phyloP scores from a whole-genome alignment of 2,888 invertebrate species.

The Pandemis corylana region DNA sequence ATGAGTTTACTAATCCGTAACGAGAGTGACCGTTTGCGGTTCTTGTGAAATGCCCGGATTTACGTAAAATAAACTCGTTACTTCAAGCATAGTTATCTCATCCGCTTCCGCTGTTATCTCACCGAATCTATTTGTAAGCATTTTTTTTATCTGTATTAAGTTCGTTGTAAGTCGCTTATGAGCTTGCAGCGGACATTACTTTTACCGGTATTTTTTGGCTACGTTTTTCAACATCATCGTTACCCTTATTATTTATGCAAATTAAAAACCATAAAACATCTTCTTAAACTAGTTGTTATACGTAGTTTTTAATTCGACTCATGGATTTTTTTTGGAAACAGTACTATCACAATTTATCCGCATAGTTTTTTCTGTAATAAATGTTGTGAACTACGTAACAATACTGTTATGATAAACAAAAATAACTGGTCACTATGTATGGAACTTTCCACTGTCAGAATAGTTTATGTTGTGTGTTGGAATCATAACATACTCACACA shows the following conservation, averaged over 20 bases:
- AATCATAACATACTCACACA: background rate
- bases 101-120: conserved; percentile 65
- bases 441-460: background rate
- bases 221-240: background rate
- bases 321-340: no score
- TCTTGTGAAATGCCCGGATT: conserved; percentile 59
- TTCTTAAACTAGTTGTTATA: background rate
- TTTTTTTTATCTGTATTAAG: conserved; percentile 31
- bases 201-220: conserved; percentile 11
- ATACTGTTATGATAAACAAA: background rate
- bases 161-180: conserved; percentile 13
- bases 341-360: no score
- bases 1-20: conserved; percentile 50
- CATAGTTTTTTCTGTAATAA: no score
- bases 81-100: conserved; percentile 63
- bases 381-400: background rate
- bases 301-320: no score
- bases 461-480: background rate
- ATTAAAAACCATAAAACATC: background rate
- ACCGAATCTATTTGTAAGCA: conserved; percentile 51
- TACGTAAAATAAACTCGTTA: conserved; percentile 55
- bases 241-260: background rate
- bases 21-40: conserved; percentile 53
- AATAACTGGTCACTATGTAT: background rate
- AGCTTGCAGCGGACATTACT: conserved; percentile 16